Base-by-base conservation (phyloP, 2,888 invertebrate genomes). In the Drosophila tanythrix region DNA sequence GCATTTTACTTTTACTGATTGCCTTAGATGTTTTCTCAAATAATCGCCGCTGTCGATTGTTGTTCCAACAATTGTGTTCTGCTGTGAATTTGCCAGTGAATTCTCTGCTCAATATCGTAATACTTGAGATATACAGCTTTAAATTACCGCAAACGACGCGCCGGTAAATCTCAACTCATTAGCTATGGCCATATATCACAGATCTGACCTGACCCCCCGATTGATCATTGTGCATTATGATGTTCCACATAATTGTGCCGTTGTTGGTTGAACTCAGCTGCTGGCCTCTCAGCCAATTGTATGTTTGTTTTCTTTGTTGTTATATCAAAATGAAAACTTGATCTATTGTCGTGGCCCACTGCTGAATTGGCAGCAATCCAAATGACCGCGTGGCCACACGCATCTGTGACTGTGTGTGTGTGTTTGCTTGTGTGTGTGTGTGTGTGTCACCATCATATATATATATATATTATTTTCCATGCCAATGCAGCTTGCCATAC, bases 401-500 rank as follows among this genome's bases (percentile, higher is more conserved):
- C 25, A 25, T 8, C 21, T 43, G 6, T 61, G 21, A 59, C 21
- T 36, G 25, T 63, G 31, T 61, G 27, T 36, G 33, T 61, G 60
- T 55, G 38, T 21, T 51, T n/a, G n/a, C n/a, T 1, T 35, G 38
- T 31, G 13, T 33, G 33, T 67, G 15, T 35, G 13, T 53, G 43
- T 46, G 55, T 77, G 53, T 68, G 61, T 76, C 77, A 76, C 40
- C 48, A 51, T 53, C 43, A 33, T 31, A 10, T 33, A 33, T 33
- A 10, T 10, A 35, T 25, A n/a, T 33, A 27, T 15, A 11, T 36
- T 36, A 43, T 21, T 25, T 58, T 58, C 60, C 58, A 68, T 48
- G 67, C 43, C 59, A 63, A 65, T 76, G 65, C 76, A 61, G 61
- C 31, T 35, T 40, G 38, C 56, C 73, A 63, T 81, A 73, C 79